Base-by-base conservation (phyloP, 2,113 vertebrate genomes). In the Coryphaenoides rupestris region DNA sequence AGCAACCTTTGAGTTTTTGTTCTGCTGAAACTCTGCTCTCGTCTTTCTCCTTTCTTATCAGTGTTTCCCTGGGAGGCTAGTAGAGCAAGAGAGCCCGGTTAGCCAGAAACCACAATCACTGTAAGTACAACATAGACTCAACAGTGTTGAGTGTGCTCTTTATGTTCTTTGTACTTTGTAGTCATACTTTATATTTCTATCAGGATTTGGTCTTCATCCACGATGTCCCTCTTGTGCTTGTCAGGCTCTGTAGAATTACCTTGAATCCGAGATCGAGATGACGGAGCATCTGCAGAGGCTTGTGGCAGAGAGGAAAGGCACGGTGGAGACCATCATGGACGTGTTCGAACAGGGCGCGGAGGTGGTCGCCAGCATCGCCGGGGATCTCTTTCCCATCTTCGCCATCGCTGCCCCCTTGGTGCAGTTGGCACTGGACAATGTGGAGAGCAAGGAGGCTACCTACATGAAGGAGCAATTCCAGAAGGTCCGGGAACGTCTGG, bases 381-480 rank as follows among this genome's bases (percentile, higher is more conserved):
- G 90, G 1, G 91, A 92, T 75, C 65, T 92, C 16, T 91, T 91
- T 78, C 91, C 91, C 0, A 60, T 92, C 15, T 92, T 92, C 56
- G 50, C 89, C 77, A 89, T 92, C 3, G 91, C 90, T 0, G 91
- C 89, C 3, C 90, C 90, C 0, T 78, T 92, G 0, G 81, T 92
- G 3, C 89, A 75, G 60, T 77, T 92, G 17, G 86, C 85, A 16
- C 75, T 90, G 53, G 89, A 91, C 78, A 90, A 92, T 1, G 88
- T 91, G 50, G 90, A 91, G 33, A 91, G 90, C 82, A 88, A 90
- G 72, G 89, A 91, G 73, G 89, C 89, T 0, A 46, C n/a, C 0
- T 92, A 78, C 85, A 91, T 92, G 90, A 91, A 86, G 72, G 84
- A 91, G 53, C 90, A 91, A 78, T 92, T 91, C 53, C 87, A 91